phyloP scores from a whole-genome alignment of 2,888 invertebrate genomes.

The Melikaiella ostensackeni region DNA sequence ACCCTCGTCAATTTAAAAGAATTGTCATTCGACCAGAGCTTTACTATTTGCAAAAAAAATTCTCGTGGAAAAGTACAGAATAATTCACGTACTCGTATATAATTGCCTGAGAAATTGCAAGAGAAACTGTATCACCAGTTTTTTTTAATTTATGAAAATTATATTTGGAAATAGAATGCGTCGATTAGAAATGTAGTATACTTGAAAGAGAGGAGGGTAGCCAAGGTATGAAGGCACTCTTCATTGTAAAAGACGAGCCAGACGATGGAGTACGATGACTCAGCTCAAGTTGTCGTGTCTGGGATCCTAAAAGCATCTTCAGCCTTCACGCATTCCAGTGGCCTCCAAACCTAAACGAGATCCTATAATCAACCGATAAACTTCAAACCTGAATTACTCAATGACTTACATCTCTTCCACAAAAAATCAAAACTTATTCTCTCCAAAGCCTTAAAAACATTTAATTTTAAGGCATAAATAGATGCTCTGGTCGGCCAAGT shows the following conservation, averaged over 20 bases:
- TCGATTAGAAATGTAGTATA: constrained; percentile 47
- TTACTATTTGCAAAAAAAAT: neutral
- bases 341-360: constrained; percentile 19
- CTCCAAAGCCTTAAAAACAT: neutral
- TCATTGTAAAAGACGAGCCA: constrained; percentile 58
- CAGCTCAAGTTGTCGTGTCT: constrained; percentile 52
- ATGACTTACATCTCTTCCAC: neutral
- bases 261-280: constrained; percentile 62
- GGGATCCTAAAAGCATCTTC: constrained; percentile 54
- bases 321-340: constrained; percentile 46
- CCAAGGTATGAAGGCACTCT: constrained; percentile 48
- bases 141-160: neutral
- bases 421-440: neutral
- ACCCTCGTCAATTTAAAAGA: neutral
- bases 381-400: neutral
- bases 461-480: too few relatives aligned
- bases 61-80: neutral
- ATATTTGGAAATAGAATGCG: neutral
- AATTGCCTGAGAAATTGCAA: neutral
- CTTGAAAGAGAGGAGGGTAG: constrained; percentile 47
- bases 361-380: constrained; percentile 29
- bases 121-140: neutral
- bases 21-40: constrained; percentile 19
- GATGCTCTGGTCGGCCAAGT: too few relatives aligned
- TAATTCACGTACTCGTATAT: neutral